Evolutionary conservation across 2,113 vertebrate species (phyloP), one percentile per base, ranked within the genome.

Genomic region (Lagopus leucura): DNA sequence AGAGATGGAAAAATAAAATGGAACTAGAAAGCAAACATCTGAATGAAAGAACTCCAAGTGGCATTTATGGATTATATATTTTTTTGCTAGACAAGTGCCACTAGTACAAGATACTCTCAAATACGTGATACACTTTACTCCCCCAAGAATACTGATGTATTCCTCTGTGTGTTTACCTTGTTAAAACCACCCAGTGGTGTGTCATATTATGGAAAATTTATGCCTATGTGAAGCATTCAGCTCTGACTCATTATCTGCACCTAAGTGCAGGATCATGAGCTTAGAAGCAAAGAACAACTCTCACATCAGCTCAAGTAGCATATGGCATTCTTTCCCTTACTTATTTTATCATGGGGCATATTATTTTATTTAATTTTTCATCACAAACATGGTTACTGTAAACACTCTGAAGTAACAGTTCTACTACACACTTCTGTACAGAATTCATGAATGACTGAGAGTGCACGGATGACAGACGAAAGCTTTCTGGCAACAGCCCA

Each of bases 191-290:
- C n/a, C 36, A 76, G 30, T 19, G 84, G 24, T 21, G 9, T 70
- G 40, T 38, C 2, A 1, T 4, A 34, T 38, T 89, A 34, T 13
- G 30, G 58, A 86, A 93, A 90, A 79, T 45, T 8, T 72, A 78
- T 69, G 32, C 52, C 73, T 63, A 70, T 20, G 32, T 54, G 58
- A 93, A 92, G 22, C 50, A 47, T 55, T 79, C 50, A 80, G 71
- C 34, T 87, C 67, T 73, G 48, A 82, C 86, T 91, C 84, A 74
- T 93, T 86, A 63, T 76, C 60, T 66, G 36, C 73, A 64, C 22
- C 89, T 85, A 93, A 80, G 43, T 8, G 3, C 5, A 55, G 50
- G 47, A 87, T 77, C 42, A 27, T 15, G 45, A 73, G 66, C 70
- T 93, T 50, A 55, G 55, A 82, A 48, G 66, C 27, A 75, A 15